Conservation (phyloP, 2,888 invertebrate genomes). For the Arge pagana region DNA sequence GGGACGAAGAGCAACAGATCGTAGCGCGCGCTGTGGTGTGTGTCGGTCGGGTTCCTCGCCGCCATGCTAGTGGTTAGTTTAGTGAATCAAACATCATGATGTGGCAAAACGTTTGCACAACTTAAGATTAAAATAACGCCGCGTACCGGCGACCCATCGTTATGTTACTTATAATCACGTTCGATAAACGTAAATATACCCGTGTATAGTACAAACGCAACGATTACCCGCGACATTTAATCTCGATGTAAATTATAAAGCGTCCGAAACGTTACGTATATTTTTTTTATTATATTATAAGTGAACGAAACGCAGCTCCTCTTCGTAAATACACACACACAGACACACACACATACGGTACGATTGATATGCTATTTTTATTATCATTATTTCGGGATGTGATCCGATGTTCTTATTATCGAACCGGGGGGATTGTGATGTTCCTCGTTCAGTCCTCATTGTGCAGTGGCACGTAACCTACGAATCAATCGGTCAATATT, state of each 20-base stretch:
- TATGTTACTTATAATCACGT: constrained; percentile 49
- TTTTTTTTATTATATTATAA: not conserved
- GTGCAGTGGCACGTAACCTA: no score
- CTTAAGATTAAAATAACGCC: constrained; percentile 41
- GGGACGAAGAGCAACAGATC: constrained; percentile 40
- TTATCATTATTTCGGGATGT: no score
- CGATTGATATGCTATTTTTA: not conserved
- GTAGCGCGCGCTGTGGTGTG: constrained; percentile 39
- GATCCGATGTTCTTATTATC: no score
- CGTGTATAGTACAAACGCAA: constrained; percentile 39
- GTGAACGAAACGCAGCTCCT: constrained; percentile 5
- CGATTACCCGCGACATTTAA: constrained; percentile 26
- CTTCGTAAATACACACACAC: no score
- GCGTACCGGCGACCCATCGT: constrained; percentile 47
- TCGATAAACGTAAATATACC: constrained; percentile 45
- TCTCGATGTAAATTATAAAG: constrained; percentile 23
- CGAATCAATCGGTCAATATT: no score
- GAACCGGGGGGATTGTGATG: no score
- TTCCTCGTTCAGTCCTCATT: no score
- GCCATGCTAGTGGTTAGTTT: constrained; percentile 55
- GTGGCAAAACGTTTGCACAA: constrained; percentile 54
- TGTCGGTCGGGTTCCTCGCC: constrained; percentile 39
- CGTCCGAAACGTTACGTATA: constrained; percentile 6
- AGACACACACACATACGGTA: constrained; percentile 14
- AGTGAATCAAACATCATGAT: constrained; percentile 58